A percentile compares a stretch with the other conserved stretches of the same genome.
Evolutionary conservation across 2,888 invertebrate genomes (phyloP).

Genomic region (Eristalis arbustorum): DNA sequence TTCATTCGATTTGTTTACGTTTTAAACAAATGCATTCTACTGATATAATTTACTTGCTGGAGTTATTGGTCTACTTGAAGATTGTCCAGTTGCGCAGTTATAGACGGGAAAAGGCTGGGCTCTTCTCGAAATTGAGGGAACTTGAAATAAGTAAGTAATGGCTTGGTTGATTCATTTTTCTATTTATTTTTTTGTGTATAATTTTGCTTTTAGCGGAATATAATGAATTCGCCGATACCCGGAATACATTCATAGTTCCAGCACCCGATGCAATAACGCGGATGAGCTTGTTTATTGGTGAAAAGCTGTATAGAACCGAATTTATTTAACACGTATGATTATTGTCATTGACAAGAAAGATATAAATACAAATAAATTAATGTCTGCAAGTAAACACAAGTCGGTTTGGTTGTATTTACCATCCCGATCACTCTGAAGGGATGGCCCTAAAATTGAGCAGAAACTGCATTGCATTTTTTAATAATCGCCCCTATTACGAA

Average conservation of each 20-base stretch:
- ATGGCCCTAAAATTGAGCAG: no score
- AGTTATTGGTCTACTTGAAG: constrained; percentile 82
- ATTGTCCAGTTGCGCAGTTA: constrained; percentile 73
- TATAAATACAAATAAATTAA: no score
- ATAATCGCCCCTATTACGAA: no score
- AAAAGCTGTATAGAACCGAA: constrained; percentile 81
- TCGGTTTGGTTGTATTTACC: no score
- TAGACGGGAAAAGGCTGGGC: constrained; percentile 36
- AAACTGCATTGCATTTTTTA: no score
- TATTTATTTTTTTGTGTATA: background rate
- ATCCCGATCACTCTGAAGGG: no score
- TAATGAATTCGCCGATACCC: constrained; percentile 81
- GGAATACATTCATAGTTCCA: constrained; percentile 81
- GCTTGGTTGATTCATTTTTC: no score
- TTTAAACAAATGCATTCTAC: constrained; percentile 86
- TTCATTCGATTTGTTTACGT: constrained; percentile 82
- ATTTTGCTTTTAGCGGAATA: constrained; percentile 76
- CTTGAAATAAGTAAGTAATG: constrained; percentile 36
- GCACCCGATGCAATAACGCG: constrained; percentile 81
- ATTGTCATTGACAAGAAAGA: no score
- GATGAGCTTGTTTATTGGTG: constrained; percentile 83
- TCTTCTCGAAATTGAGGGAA: constrained; percentile 80
- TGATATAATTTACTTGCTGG: constrained; percentile 77
- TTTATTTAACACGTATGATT: constrained; percentile 77
- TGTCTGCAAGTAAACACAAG: no score